Evolutionary conservation across 2,797 vertebrate species (phyloP).

Genomic region (Acanthiza pusilla): DNA sequence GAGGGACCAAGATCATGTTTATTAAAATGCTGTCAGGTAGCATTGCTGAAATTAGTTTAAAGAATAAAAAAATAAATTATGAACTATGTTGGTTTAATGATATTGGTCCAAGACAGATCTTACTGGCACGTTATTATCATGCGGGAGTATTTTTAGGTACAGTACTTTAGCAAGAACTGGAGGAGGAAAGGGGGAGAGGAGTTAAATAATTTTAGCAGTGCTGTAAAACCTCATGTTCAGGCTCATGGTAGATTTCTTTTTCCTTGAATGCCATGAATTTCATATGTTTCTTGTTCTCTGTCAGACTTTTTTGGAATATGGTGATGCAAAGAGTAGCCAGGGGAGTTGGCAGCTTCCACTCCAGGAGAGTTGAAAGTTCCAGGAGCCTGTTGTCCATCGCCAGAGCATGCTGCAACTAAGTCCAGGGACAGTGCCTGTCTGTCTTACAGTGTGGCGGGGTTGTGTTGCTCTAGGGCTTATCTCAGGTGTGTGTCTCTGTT

Average conservation of each 20-base stretch:
- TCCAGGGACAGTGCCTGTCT: fast-evolving
- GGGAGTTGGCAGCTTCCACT: neutral
- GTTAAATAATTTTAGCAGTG: neutral
- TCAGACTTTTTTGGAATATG: neutral
- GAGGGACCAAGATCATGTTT: neutral
- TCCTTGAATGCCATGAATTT: neutral
- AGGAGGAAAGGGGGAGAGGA: neutral
- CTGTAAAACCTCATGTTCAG: neutral
- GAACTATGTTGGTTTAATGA: neutral
- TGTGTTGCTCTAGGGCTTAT: neutral
- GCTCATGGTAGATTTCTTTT: neutral
- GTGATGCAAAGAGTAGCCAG: neutral
- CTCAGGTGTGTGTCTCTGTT: neutral
- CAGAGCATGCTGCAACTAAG: fast-evolving
- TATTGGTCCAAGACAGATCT: neutral
- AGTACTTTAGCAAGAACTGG: neutral
- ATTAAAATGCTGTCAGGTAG: neutral
- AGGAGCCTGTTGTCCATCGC: neutral
- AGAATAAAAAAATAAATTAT: neutral
- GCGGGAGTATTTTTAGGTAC: neutral
- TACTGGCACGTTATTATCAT: neutral
- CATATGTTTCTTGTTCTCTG: neutral
- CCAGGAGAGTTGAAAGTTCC: neutral
- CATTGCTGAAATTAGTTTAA: neutral
- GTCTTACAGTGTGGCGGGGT: fast-evolving